Evolutionary conservation across 1,140 invertebrate genomes (phyloP).

Genomic region (Musca domestica): DNA sequence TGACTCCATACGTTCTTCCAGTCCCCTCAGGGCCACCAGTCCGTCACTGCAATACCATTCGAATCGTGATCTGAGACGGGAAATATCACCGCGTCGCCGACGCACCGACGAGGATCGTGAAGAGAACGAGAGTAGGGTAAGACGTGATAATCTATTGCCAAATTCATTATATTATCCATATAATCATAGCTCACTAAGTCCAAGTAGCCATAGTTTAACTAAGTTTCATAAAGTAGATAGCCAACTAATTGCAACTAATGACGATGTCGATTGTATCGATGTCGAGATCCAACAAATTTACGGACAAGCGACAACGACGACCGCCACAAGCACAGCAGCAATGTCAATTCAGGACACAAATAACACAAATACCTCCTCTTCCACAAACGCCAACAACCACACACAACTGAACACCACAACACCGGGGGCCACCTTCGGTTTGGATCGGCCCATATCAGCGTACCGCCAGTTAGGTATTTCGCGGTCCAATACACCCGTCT

Average conservation of each 20-base stretch:
- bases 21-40: constrained; percentile 34
- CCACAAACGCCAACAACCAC: constrained; percentile 4
- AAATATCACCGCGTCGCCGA: constrained; percentile 41
- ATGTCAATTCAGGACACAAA: constrained; percentile 21
- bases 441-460: constrained; percentile 34
- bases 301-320: constrained; percentile 40
- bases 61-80: constrained; percentile 43
- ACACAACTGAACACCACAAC: not conserved
- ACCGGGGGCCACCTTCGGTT: constrained; percentile 26
- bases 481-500: constrained; percentile 35
- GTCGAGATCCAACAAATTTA: constrained; percentile 35
- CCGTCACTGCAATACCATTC: constrained; percentile 42
- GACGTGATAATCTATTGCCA: constrained; percentile 53
- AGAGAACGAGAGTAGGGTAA: constrained; percentile 52
- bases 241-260: constrained; percentile 51
- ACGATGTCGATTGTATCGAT: constrained; percentile 37
- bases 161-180: constrained; percentile 43
- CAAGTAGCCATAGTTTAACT: constrained; percentile 53
- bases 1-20: constrained; percentile 39
- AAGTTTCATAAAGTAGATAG: constrained; percentile 55
- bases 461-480: constrained; percentile 35
- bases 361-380: constrained; percentile 24
- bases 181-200: constrained; percentile 41
- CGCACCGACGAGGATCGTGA: constrained; percentile 38
- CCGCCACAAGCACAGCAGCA: constrained; percentile 23